phyloP scores from a whole-genome alignment of 2,113 vertebrate species.

The Apteryx mantelli region DNA sequence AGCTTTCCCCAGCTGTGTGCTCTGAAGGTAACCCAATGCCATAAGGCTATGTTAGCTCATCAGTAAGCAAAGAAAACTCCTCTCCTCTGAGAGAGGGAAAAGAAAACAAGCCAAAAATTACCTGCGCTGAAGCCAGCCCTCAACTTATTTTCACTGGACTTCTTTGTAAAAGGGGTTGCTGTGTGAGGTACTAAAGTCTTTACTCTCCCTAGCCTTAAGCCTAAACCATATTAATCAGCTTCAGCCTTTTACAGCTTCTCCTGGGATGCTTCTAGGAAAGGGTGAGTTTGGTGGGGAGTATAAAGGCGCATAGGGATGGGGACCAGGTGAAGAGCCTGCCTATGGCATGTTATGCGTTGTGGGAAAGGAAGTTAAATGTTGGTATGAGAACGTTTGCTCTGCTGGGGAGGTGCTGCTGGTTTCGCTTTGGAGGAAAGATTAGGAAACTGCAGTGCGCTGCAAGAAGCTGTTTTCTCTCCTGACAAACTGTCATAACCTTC shows the following conservation, averaged over 20 bases:
- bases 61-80: background rate
- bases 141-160: background rate
- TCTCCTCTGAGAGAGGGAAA: background rate
- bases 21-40: background rate
- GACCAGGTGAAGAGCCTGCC: background rate
- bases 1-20: background rate
- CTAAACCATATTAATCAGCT: background rate
- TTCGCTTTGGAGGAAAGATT: no score
- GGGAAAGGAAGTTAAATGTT: background rate
- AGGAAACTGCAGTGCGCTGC: background rate
- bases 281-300: background rate
- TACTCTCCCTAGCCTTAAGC: background rate
- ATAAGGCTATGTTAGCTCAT: background rate
- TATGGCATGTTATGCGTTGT: background rate
- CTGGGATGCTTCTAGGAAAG: background rate
- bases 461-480: background rate
- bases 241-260: background rate
- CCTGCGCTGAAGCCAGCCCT: background rate
- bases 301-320: background rate
- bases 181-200: background rate
- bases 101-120: background rate
- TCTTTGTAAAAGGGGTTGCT: background rate
- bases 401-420: background rate
- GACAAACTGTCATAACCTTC: background rate
- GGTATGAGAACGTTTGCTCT: background rate